A percentile compares a stretch with the other conserved stretches of the same genome.
These are phyloP conservation scores for Cheilosia pagana DNA, from an alignment of 2,888 invertebrate genomes.

Conservation along the genomic window DNA sequence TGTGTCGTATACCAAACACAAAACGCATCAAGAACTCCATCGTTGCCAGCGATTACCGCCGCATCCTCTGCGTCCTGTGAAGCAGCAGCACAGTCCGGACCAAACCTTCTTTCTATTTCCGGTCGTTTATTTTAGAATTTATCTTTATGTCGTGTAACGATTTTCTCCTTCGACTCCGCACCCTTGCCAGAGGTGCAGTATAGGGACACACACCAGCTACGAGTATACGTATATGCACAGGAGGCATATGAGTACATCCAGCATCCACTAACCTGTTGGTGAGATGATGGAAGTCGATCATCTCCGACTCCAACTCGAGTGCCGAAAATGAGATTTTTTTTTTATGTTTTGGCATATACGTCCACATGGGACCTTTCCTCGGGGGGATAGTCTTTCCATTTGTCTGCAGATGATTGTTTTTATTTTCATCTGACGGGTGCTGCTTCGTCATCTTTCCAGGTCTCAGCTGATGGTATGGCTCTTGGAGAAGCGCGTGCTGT, in stretches of 20 bases:
- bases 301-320: not conserved
- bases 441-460: conserved; percentile 72
- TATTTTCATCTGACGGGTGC: conserved; percentile 39
- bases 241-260: conserved; percentile 31
- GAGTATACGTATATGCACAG: conserved; percentile 8
- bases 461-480: conserved; percentile 75
- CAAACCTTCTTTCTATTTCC: conserved; percentile 72
- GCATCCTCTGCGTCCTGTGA: conserved; percentile 46
- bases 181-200: conserved; percentile 45
- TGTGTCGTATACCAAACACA: conserved; percentile 33
- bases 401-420: not conserved
- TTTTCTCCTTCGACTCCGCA: conserved; percentile 67
- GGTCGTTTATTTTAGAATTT: conserved; percentile 73
- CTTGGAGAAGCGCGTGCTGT: conserved; percentile 74
- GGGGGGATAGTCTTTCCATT: conserved; percentile 10
- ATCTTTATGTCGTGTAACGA: conserved; percentile 73
- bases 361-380: conserved; percentile 53
- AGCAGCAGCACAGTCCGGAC: conserved; percentile 22
- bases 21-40: conserved; percentile 31
- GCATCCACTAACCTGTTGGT: conserved; percentile 52
- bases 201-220: not conserved
- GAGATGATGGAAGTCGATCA: conserved; percentile 60
- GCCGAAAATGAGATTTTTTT: conserved; percentile 60
- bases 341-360: conserved; percentile 55
- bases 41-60: conserved; percentile 33